Base-by-base conservation (phyloP, 2,113 vertebrate species). In the Pycnonotus jocosus region DNA sequence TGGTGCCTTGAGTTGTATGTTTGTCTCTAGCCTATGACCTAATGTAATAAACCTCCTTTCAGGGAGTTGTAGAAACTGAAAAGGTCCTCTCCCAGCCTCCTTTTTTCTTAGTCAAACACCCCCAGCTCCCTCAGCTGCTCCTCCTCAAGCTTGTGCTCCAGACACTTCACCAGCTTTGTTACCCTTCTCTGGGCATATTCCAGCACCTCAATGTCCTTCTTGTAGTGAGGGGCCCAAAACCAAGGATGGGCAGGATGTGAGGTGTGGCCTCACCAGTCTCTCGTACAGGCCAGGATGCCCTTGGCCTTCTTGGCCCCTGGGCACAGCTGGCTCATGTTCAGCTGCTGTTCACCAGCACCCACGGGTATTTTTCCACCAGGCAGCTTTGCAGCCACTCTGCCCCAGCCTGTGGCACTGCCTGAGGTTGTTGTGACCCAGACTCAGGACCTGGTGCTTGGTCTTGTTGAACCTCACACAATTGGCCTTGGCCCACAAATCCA, bases 391-490 rank as follows among this genome's bases (percentile, higher is more conserved):
- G 28, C 9, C 23, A 6, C 69, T 45, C 69, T 82, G 54, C 45
- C 24, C 17, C 47, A 47, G 40, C 38, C 47, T 15, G 11, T 18
- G 25, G 61, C 7, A 1, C n/a, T 31, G n/a, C n/a, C 38, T 35
- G 54, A 16, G 20, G 13, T 20, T 7, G 28, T 5, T 71, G 25
- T 56, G 35, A 48, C 21, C 48, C 7, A 48, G 18, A 3, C 1
- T 16, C 48, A 47, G 65, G 19, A 40, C 30, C 19, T 1, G 9
- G 24, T 1, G 2, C 20, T 47, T 6, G n/a, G 19, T 19, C 40
- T n/a, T 40, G 23, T 7, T 33, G 9, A 56, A 25, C 30, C 24
- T 64, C 48, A 42, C 11, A 10, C 4, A 8, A 1, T 0, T 35
- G 35, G 6, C 21, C 21, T 27, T 23, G 10, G 35, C 30, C 33